Base-by-base conservation (phyloP, 2,113 vertebrate genomes). In the Jacana jacana region DNA sequence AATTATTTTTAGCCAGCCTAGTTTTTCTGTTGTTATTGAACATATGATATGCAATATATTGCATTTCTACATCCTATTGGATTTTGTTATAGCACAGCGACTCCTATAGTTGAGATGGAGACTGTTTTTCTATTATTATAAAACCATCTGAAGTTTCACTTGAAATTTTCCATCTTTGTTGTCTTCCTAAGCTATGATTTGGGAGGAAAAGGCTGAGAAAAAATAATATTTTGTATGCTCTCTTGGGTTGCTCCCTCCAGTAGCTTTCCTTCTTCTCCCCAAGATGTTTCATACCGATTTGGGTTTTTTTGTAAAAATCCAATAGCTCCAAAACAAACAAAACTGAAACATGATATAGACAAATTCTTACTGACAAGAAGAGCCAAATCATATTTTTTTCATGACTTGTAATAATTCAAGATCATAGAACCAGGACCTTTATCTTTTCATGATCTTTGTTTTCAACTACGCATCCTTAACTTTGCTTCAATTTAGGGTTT, bases 1-100 rank as follows among this genome's bases (percentile, higher is more conserved):
- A 95, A 98, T 97, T 97, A 98, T 97, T 95, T 96, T 88, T 95
- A 96, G 94, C 87, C 89, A 94, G 86, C 63, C 93, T 97, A 95
- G 61, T 86, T 97, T 91, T 91, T 92, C 93, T 96, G 91, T 93
- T 94, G 80, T 96, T 97, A 96, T 91, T 94, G 87, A 97, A 96
- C 70, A 83, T 96, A 95, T 8, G 73, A 94, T 96, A 94, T 86
- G 70, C 76, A 70, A 94, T 86, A 90, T 95, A 95, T 97, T 97
- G 55, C 80, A 88, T 94, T 97, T 87, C 63, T 72, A 52, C 55
- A n/a, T 73, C 63, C 63, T 77, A 89, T 54, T 86, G 49, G 44
- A 81, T 92, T 95, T 94, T 94, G 54, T 76, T 92, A 93, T 78
- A 61, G 73, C 70, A 91, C 88, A 91, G 91, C 58, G 72, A 93